Base-by-base conservation (phyloP, 1,140 invertebrate species). In the Probaryconus sp. region DNA sequence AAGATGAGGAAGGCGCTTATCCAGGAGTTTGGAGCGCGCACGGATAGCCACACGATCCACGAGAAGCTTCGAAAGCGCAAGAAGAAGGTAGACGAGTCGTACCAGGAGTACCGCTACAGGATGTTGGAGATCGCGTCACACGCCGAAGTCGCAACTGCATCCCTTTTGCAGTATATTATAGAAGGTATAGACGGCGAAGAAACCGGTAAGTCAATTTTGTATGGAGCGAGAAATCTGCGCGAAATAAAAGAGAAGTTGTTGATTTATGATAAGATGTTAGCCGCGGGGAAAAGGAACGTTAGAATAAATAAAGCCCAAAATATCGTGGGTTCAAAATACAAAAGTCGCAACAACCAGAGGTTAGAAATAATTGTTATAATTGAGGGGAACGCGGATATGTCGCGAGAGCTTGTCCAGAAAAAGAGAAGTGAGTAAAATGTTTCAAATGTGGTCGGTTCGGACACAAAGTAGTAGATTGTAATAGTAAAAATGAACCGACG, bases 91-190 rank as follows among this genome's bases (percentile, higher is more conserved):
- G 33, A 56, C 21, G 73, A 76, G 35, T 20, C 56, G 5, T 72
- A 24, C 17, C 55, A 51, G 1, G 58, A 60, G 14, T 78, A 67
- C 28, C 6, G 40, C 7, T 73, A 68, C 35, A 20, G 16, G 6
- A 72, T 78, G 72, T 6, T 65, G 1, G 77, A 79, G 21, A 63
- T 81, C 16, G 72, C 77, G n/a, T 21, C 67, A 0, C 79, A 74
- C 64, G 77, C 69, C 1, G 47, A 75, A 1, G 33, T 81, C 24
- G 81, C 81, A 63, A 64, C 74, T 14, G 37, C 10, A n/a, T 79
- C 75, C 2, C 17, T 81, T 3, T 80, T 85, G 0, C 70, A 77
- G 11, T 83, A 83, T 33, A 76, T 81, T 5, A 80, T 83, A 5
- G 76, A 83, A 51, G 83, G 80, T 5, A 81, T 83, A 4, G 40